These are phyloP conservation scores for Drosophila burlai DNA, from an alignment of 1,140 invertebrate genomes.

Conservation along the genomic window DNA sequence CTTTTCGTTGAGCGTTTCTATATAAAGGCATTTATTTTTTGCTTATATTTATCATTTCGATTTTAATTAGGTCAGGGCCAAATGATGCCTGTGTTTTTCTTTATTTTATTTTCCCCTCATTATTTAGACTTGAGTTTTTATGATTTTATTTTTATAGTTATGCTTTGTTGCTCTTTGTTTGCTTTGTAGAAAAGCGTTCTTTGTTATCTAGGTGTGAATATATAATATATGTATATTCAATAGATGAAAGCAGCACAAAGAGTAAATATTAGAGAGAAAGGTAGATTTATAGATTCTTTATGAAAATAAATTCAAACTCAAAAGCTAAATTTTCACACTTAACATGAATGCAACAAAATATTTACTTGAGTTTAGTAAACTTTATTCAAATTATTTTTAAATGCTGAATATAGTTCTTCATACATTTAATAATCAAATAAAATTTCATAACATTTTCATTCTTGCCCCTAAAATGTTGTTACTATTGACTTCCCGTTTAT, in stretches of 20 bases:
- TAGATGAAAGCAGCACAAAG: constrained; percentile 3
- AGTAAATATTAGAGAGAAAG: background rate
- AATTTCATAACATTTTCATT: background rate
- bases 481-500: constrained; percentile 45
- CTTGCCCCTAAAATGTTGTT: background rate
- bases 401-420: background rate
- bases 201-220: background rate
- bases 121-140: constrained; percentile 14
- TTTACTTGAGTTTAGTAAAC: background rate
- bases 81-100: constrained; percentile 11
- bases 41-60: constrained; percentile 40
- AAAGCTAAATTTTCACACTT: background rate
- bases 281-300: background rate
- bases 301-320: background rate
- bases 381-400: background rate
- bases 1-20: constrained; percentile 44
- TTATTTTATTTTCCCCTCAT: constrained; percentile 16
- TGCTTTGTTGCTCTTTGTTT: constrained; percentile 16
- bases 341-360: too few species aligned
- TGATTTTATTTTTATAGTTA: constrained; percentile 16
- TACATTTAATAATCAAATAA: background rate
- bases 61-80: constrained; percentile 75
- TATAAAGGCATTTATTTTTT: constrained; percentile 24
- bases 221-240: constrained; percentile 2
- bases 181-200: background rate